Base-by-base conservation (phyloP, 2,797 vertebrate genomes). In the Melanotaenia boesemani region DNA sequence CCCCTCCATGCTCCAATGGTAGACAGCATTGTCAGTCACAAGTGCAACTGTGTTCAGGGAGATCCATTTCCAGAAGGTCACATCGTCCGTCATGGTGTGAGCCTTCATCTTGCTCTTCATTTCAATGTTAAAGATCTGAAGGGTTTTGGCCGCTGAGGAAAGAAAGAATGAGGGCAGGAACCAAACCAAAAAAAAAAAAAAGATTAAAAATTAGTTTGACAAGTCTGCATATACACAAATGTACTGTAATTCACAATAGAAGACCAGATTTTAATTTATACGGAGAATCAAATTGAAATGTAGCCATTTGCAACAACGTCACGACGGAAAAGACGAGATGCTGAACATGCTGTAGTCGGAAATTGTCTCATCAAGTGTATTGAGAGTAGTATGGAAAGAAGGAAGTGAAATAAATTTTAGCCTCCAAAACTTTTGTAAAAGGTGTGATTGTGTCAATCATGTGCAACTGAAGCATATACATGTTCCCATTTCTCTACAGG, bases 91-190 rank as follows among this genome's bases (percentile, higher is more conserved):
- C 98, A 99, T 99, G 61, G 98, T 99, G 88, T 99, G 98, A 24
- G 97, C 98, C 93, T 99, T 99, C 98, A 99, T 99, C 94, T 99
- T 99, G 90, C 97, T 99, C 95, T 99, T 99, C 98, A 99, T 99
- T 90, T 99, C 98, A 71, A 99, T 99, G 93, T 99, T 99, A 91
- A 99, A 99, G 93, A 99, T 99, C 91, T 99, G 98, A 92, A 99
- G 97, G 7, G 98, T 99, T 95, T 99, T 99, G 82, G 97, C 96
- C 76, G 98, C 98, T 99, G 92, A 6, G 81, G 36, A 37, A 30
- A 30, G 5, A 41, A 48, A 60, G 44, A 63, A 76, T 69, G 54
- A 59, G 55, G 79, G 80, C 74, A 86, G 74, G 84, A 86, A 68
- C 79, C 72, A 67, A 50, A 63, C 72, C 84, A 71, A 36, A 57